phyloP scores from a whole-genome alignment of 2,797 vertebrate genomes.

The Oophaga sylvatica region DNA sequence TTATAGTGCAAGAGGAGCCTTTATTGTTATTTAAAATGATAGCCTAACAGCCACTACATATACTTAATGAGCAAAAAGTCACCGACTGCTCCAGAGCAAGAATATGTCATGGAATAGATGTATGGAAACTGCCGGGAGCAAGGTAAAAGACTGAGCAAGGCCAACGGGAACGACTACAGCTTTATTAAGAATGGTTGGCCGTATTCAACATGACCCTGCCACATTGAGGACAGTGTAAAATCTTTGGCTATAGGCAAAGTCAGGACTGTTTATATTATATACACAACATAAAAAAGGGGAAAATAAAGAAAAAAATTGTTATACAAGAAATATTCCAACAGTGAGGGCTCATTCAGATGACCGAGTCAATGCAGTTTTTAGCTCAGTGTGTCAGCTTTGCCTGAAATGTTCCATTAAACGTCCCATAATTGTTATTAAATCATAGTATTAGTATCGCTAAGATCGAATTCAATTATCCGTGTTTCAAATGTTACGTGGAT shows the following conservation, averaged over 20 bases:
- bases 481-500: no score
- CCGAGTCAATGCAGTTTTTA: no score
- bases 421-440: no score
- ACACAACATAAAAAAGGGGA: neutral
- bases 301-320: neutral
- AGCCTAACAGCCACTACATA: conserved; percentile 47
- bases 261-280: neutral
- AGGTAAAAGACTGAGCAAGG: neutral
- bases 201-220: neutral
- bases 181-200: neutral
- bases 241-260: neutral
- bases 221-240: neutral
- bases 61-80: conserved; percentile 59
- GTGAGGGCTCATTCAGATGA: no score
- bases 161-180: neutral
- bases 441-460: no score
- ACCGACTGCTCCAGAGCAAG: conserved; percentile 38
- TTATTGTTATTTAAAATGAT: conserved; percentile 62
- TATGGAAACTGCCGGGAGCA: conserved; percentile 9
- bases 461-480: no score
- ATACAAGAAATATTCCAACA: neutral
- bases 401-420: no score
- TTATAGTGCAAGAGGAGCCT: conserved; percentile 56
- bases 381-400: no score
- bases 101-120: conserved; percentile 16